A percentile compares a stretch with the other conserved stretches of the same genome.
Conservation (phyloP, 2,113 vertebrate genomes). For the Hepsetus odoe region DNA sequence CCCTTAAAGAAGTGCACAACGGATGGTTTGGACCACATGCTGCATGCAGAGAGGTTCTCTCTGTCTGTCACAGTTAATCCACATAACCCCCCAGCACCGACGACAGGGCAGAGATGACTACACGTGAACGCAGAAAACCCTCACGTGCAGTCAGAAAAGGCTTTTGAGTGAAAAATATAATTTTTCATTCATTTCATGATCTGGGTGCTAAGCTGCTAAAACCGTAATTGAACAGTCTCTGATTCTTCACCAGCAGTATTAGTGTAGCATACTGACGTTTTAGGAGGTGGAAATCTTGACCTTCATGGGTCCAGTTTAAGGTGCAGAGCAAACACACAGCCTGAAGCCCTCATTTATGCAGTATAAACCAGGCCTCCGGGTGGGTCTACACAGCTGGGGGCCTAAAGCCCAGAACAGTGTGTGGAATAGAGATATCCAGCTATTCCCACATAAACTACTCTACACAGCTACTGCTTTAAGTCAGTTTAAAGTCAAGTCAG, state of each 20-base stretch:
- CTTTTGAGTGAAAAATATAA: background rate
- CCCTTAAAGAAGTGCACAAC: background rate
- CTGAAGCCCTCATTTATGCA: background rate
- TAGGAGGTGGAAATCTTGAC: background rate
- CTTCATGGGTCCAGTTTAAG: background rate
- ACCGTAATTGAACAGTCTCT: background rate
- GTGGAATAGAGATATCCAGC: background rate
- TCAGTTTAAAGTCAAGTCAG: no score
- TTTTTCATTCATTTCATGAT: background rate
- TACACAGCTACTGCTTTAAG: no score
- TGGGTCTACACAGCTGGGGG: background rate
- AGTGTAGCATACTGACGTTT: background rate
- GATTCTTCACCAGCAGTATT: background rate
- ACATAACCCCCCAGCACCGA: background rate
- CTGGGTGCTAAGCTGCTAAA: slow-evolving; percentile 5
- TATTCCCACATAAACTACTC: background rate
- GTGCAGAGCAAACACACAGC: background rate
- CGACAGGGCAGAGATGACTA: background rate
- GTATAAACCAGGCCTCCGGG: background rate
- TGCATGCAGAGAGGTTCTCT: background rate
- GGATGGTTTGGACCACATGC: background rate
- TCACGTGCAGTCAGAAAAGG: background rate
- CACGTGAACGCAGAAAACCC: background rate
- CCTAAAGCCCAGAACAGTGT: background rate
- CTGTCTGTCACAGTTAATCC: background rate